Percentiles rank a stretch among this genome's conserved stretches.
Conservation (phyloP, 2,113 vertebrate genomes). For the Sorex araneus region DNA sequence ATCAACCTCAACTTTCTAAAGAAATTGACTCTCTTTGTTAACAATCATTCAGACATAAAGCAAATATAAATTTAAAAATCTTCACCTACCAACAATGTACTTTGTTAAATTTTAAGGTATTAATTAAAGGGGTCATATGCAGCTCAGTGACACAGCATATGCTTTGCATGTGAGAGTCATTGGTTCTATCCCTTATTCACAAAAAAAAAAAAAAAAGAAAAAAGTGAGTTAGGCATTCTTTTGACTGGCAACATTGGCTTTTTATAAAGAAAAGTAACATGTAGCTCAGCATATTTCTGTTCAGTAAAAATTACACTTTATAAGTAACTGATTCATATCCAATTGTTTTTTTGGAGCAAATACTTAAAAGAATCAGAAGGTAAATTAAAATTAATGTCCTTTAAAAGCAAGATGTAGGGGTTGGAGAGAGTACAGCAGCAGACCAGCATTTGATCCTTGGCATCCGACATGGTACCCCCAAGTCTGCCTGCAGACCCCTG, state of each 20-base stretch:
- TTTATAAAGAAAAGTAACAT: constrained; percentile 54
- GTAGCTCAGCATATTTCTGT: constrained; percentile 42
- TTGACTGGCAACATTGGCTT: constrained; percentile 44
- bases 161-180: no score
- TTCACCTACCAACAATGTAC: constrained; percentile 32
- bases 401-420: not conserved
- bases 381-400: constrained; percentile 49
- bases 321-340: constrained; percentile 51
- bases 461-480: no score
- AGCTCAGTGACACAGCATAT: no score
- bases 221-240: not conserved
- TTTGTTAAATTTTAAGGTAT: constrained; percentile 62
- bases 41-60: not conserved
- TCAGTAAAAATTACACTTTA: constrained; percentile 7
- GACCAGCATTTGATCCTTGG: no score
- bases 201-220: no score
- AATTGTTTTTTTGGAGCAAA: not conserved
- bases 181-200: no score
- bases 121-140: no score
- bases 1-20: constrained; percentile 45
- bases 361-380: constrained; percentile 17
- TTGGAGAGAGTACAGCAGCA: not conserved
- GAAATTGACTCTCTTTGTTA: constrained; percentile 7
- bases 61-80: constrained; percentile 25
- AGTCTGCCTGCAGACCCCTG: no score